Evolutionary conservation across 1,140 invertebrate species (phyloP).

Genomic region (Dendroctonus valens): DNA sequence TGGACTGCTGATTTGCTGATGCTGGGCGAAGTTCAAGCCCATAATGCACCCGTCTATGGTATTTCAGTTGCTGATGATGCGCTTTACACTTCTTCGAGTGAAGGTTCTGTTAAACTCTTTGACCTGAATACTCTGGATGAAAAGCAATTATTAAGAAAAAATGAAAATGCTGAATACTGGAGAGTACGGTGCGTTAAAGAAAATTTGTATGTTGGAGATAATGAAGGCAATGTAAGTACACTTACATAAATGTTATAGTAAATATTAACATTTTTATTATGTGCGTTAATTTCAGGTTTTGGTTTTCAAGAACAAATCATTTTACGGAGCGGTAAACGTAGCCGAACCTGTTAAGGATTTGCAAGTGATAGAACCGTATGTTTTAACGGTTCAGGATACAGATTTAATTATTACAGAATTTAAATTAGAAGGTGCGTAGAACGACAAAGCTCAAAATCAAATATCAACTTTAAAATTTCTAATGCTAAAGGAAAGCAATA

Average conservation of each 20-base stretch:
- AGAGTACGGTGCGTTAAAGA: slow-evolving; percentile 46
- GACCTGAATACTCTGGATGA: slow-evolving; percentile 44
- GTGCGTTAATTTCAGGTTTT: slow-evolving; percentile 43
- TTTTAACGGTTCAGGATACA: slow-evolving; percentile 51
- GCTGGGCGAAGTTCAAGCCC: slow-evolving; percentile 50
- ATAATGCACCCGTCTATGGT: slow-evolving; percentile 50
- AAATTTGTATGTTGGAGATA: slow-evolving; percentile 51
- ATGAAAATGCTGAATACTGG: slow-evolving; percentile 47
- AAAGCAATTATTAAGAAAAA: slow-evolving; percentile 41
- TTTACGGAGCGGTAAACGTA: slow-evolving; percentile 42
- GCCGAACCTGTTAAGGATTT: slow-evolving; percentile 53
- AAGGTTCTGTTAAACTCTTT: slow-evolving; percentile 53
- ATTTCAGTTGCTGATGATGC: slow-evolving; percentile 47
- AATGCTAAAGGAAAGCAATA: too few species aligned
- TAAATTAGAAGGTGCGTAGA: slow-evolving; percentile 44
- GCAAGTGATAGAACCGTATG: slow-evolving; percentile 45
- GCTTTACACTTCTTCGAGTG: slow-evolving; percentile 54
- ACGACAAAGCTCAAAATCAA: too few species aligned
- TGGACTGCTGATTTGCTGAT: slow-evolving; percentile 52
- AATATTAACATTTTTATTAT: slow-evolving; percentile 11
- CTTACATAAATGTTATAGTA: not conserved
- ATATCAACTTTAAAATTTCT: too few species aligned
- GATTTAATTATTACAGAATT: slow-evolving; percentile 52
- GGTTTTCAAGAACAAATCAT: slow-evolving; percentile 48
- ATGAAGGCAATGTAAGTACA: slow-evolving; percentile 52